phyloP scores from a whole-genome alignment of 2,113 vertebrate genomes.

The Calyptomena viridis region DNA sequence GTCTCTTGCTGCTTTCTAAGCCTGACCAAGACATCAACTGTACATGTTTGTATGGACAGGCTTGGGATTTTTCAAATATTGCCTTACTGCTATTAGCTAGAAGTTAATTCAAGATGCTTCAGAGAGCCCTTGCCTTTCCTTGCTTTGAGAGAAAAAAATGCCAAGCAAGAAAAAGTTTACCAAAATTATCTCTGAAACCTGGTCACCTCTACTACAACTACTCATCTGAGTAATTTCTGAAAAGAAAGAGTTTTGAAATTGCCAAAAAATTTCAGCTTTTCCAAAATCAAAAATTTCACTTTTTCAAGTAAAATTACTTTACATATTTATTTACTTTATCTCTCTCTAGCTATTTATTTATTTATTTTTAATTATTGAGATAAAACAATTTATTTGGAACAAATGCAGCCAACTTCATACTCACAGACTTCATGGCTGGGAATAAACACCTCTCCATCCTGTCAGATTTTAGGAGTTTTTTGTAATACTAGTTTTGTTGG shows the following conservation, averaged over 20 bases:
- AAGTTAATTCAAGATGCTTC: neutral
- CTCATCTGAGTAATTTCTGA: neutral
- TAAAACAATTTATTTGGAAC: neutral
- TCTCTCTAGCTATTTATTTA: no score
- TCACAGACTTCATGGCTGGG: neutral
- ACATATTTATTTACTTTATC: no score
- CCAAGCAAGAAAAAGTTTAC: neutral
- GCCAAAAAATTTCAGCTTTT: neutral
- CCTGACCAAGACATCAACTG: neutral
- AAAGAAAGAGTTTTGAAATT: neutral
- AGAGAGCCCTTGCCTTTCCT: neutral
- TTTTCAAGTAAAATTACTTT: neutral
- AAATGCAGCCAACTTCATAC: neutral
- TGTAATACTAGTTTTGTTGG: neutral
- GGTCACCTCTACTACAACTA: neutral
- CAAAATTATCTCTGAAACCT: neutral
- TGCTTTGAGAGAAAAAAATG: neutral
- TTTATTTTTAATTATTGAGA: neutral
- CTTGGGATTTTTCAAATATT: neutral
- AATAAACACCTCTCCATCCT: neutral
- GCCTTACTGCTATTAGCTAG: neutral
- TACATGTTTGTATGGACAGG: neutral
- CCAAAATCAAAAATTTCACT: neutral
- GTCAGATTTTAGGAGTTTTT: neutral
- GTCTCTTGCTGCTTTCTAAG: neutral